Evolutionary conservation across 2,113 vertebrate species (phyloP).

Genomic region (Chaetodon auriga): DNA sequence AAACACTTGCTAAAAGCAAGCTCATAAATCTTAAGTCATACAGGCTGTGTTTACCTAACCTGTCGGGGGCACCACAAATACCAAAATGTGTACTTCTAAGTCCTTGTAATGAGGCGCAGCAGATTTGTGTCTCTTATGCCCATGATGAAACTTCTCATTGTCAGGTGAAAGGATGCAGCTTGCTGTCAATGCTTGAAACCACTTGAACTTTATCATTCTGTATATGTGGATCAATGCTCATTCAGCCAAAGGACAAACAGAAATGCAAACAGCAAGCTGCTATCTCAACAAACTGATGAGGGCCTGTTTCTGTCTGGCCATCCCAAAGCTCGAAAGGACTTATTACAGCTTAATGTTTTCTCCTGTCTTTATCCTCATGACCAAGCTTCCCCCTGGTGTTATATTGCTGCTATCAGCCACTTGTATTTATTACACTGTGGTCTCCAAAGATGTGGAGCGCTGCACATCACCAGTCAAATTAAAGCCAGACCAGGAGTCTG

Average conservation of each 20-base stretch:
- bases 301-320: not conserved
- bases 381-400: not conserved
- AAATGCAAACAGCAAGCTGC: not conserved
- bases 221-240: not conserved
- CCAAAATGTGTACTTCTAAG: too few relatives aligned
- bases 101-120: too few relatives aligned
- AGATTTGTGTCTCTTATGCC: not conserved
- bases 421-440: not conserved
- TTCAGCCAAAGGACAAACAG: not conserved
- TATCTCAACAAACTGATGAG: not conserved
- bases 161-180: not conserved
- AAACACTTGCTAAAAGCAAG: too few relatives aligned
- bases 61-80: too few relatives aligned
- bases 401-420: not conserved
- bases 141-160: not conserved
- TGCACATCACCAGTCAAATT: slow-evolving; percentile 10
- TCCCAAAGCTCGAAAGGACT: not conserved
- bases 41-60: too few relatives aligned
- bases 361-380: not conserved
- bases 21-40: too few relatives aligned
- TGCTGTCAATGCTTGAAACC: not conserved
- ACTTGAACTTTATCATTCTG: not conserved
- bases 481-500: not conserved
- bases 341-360: not conserved
- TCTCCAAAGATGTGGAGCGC: not conserved